Evolutionary conservation across 2,113 vertebrate species (phyloP).

Genomic region (Prunella himalayana): DNA sequence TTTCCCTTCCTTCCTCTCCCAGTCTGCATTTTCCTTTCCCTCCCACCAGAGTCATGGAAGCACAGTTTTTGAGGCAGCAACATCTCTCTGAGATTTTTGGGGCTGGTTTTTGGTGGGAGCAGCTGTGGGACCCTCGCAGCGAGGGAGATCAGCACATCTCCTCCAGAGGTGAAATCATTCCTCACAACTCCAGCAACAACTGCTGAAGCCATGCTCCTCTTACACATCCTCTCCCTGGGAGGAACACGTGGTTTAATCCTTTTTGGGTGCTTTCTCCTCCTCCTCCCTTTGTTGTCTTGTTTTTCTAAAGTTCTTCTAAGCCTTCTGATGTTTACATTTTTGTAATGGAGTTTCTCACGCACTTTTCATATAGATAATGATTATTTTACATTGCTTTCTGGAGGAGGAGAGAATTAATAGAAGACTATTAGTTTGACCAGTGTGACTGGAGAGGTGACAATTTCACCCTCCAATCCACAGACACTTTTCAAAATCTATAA

Average conservation of each 20-base stretch:
- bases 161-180: neutral
- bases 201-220: neutral
- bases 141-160: accelerated
- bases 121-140: accelerated
- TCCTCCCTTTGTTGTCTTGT: neutral
- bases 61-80: neutral
- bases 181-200: neutral
- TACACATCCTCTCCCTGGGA: neutral
- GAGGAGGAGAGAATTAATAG: too few species aligned
- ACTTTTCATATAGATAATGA: too few species aligned
- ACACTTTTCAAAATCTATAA: too few species aligned
- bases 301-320: too few species aligned
- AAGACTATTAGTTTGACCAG: too few species aligned
- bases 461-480: too few species aligned
- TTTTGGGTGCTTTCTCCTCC: neutral
- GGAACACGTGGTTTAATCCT: neutral
- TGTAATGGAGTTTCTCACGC: too few species aligned
- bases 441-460: too few species aligned
- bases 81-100: neutral
- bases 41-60: neutral
- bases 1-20: too few species aligned
- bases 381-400: too few species aligned
- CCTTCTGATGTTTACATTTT: too few species aligned
- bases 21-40: neutral
- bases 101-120: accelerated